Conservation (phyloP, 1,140 invertebrate species). For the Trachymyrmex cornetzi region DNA sequence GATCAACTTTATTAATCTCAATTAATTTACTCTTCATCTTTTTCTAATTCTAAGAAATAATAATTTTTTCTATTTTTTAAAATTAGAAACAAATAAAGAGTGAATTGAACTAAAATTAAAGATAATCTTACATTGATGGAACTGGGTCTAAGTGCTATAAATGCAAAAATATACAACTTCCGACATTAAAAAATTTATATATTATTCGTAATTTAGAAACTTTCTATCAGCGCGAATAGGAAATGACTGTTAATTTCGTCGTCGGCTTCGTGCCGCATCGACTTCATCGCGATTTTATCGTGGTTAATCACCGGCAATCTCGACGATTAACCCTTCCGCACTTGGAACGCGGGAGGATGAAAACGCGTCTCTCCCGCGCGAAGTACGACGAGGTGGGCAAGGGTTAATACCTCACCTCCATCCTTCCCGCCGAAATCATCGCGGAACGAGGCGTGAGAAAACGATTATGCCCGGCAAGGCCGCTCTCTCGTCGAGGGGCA, state of each 20-base stretch:
- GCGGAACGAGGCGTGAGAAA: conserved; percentile 67
- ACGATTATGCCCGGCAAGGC: conserved; percentile 59
- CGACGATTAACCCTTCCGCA: conserved; percentile 53
- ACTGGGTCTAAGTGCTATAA: background rate
- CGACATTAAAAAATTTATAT: background rate
- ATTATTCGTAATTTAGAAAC: background rate
- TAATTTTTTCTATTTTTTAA: too few relatives aligned
- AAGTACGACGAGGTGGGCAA: conserved; percentile 25
- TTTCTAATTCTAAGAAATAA: too few relatives aligned
- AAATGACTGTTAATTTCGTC: conserved; percentile 46
- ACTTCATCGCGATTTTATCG: conserved; percentile 45
- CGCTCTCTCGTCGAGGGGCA: conserved; percentile 45
- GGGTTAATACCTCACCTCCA: conserved; percentile 52
- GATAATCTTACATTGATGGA: too few relatives aligned
- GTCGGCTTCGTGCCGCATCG: conserved; percentile 12
- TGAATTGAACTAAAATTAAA: too few relatives aligned
- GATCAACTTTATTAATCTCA: too few relatives aligned
- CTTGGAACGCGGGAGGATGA: conserved; percentile 43
- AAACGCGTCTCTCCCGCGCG: conserved; percentile 40
- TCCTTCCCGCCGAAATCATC: conserved; percentile 53
- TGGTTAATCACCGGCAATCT: conserved; percentile 54
- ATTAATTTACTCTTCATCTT: too few relatives aligned
- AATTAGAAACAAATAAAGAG: too few relatives aligned
- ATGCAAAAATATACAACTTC: background rate
- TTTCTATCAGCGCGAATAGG: conserved; percentile 11